These are phyloP conservation scores for Tipula helvola DNA, from an alignment of 2,888 invertebrate species.

Conservation along the genomic window DNA sequence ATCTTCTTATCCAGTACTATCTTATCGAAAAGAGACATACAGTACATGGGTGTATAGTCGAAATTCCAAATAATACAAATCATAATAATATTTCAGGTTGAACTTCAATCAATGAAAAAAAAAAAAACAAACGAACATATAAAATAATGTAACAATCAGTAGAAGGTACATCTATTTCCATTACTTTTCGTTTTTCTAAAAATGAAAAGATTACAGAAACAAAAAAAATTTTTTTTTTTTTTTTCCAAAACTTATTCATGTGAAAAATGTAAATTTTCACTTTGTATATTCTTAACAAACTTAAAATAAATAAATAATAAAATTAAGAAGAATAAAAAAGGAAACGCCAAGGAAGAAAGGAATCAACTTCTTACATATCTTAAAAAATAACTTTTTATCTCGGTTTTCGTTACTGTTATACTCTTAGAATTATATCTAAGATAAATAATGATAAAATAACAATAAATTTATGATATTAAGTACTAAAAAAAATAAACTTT, in stretches of 20 bases:
- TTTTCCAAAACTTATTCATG: background rate
- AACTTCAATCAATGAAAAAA: no score
- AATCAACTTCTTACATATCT: background rate
- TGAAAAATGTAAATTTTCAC: background rate
- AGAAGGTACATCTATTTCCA: no score
- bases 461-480: background rate
- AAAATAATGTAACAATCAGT: no score
- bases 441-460: conserved; percentile 4
- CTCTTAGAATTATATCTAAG: background rate
- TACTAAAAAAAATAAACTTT: background rate
- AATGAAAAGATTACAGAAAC: no score
- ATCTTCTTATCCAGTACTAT: no score
- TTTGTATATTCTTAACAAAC: background rate
- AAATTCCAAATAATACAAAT: no score
- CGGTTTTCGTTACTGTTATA: background rate
- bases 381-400: background rate
- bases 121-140: no score
- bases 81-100: no score
- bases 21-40: no score
- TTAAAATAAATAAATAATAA: background rate
- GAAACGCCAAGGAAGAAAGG: background rate
- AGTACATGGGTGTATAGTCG: no score
- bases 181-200: no score
- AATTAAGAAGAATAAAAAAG: background rate
- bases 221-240: background rate